Evolutionary conservation across 2,113 vertebrate species (phyloP).

Genomic region (Columba livia): DNA sequence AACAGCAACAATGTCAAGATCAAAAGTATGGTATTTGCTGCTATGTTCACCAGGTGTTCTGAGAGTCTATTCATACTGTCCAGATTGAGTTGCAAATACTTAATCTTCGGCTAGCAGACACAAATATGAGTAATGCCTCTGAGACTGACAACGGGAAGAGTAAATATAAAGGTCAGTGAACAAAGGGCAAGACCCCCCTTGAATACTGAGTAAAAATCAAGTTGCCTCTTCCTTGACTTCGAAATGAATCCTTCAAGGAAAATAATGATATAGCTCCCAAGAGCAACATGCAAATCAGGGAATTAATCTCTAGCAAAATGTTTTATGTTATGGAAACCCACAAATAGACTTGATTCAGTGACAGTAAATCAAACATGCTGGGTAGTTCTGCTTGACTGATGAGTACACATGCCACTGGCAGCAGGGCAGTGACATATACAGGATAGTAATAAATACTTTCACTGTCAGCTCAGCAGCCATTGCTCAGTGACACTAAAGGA

Average conservation of each 20-base stretch:
- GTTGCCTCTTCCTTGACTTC: constrained; percentile 61
- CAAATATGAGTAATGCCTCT: constrained; percentile 55
- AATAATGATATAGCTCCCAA: constrained; percentile 63
- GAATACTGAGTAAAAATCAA: constrained; percentile 46
- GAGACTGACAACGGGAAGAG: constrained; percentile 37
- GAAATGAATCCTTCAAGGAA: constrained; percentile 62
- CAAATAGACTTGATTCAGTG: constrained; percentile 73
- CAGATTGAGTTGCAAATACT: constrained; percentile 36
- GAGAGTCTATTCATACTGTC: constrained; percentile 30
- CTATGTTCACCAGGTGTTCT: constrained; percentile 11
- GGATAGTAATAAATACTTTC: constrained; percentile 71
- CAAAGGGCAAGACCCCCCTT: constrained; percentile 39
- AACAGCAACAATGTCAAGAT: constrained; percentile 11
- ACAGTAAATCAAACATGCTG: constrained; percentile 74
- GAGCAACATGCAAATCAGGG: constrained; percentile 71
- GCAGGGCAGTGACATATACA: constrained; percentile 69
- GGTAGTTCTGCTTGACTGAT: constrained; percentile 77
- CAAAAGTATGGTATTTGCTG: constrained; percentile 13
- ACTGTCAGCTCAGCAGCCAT: constrained; percentile 67
- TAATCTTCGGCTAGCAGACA: constrained; percentile 43
- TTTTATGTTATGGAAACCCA: constrained; percentile 74
- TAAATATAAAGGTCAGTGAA: constrained; percentile 63
- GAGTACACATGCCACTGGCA: constrained; percentile 72
- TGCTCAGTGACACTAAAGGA: constrained; percentile 57
- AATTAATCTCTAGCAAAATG: constrained; percentile 77